Evolutionary conservation across 2,888 invertebrate genomes (phyloP).

Genomic region (Rhabditoides inermis): DNA sequence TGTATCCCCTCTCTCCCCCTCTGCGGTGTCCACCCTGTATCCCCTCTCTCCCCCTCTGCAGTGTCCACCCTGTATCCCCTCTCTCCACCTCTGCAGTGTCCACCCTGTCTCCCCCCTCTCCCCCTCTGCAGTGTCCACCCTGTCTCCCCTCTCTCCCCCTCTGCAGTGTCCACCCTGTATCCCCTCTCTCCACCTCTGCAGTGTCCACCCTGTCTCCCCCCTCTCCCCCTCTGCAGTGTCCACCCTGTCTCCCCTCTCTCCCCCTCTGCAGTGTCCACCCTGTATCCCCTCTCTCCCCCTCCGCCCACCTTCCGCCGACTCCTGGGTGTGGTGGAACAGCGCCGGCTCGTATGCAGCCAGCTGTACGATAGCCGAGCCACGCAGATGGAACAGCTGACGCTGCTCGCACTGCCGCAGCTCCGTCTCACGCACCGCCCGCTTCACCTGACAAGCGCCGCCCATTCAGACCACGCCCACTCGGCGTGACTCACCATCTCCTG

Average conservation of each 20-base stretch:
- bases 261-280: constrained; percentile 21
- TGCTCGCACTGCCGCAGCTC: constrained; percentile 68
- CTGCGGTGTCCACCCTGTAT: constrained; percentile 11
- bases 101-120: constrained; percentile 15
- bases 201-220: background rate
- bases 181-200: constrained; percentile 38
- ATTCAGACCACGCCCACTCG: too few species aligned
- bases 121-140: constrained; percentile 21
- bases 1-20: constrained; percentile 38
- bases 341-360: constrained; percentile 94
- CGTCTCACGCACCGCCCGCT: constrained; percentile 84
- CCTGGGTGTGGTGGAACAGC: constrained; percentile 63
- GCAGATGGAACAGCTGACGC: constrained; percentile 59
- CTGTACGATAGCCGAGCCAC: constrained; percentile 84
- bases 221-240: constrained; percentile 32
- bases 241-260: constrained; percentile 12
- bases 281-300: background rate
- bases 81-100: constrained; percentile 32
- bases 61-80: background rate
- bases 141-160: constrained; percentile 28
- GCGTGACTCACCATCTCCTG: constrained; percentile 90
- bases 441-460: too few species aligned
- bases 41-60: constrained; percentile 38
- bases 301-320: constrained; percentile 27
- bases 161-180: constrained; percentile 11